Base-by-base conservation (phyloP, 2,888 invertebrate species). In the Sicus ferrugineus region DNA sequence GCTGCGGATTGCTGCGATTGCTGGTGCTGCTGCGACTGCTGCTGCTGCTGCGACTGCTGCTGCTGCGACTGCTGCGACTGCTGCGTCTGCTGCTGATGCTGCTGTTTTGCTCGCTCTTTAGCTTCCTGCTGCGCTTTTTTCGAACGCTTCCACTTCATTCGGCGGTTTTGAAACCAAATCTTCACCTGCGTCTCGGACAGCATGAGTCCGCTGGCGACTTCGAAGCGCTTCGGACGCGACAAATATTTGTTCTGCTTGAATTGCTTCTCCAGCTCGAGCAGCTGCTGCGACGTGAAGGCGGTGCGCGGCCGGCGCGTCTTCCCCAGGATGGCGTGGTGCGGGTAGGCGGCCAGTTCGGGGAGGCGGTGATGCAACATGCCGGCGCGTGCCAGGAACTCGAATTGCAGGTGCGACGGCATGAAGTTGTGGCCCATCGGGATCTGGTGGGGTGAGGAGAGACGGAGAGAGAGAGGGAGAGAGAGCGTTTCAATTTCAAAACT, bases 241-340 rank as follows among this genome's bases (percentile, higher is more conserved):
- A 99, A 90, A 88, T 99, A 99, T 87, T 99, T 99, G 89, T 98
- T 99, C 89, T 97, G 96, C 72, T 96, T 91, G 88, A 99, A 99
- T 87, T 99, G 98, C 84, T 97, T 95, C 87, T 99, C 99, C 81
- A 99, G 87, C 86, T 99, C 98, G 77, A 99, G 88, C 23, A 99
- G 90, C 81, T 99, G 99, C 83, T 99, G 98, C 0, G 89, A 86
- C 1, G 98, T 99, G 88, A 99, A 99, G 1, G 99, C 98, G 0
- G 99, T 99, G 70, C 99, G 89, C 0, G 99, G 99, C 75, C 99
- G 89, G 69, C 96, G 87, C 50, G 96, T 95, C 87, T 96, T 96
- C 5, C 94, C 93, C 71, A 93, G 86, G 48, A 93, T 88, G 0
- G 95, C 93, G 84, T 95, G 94, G 16, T 92, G 92, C 5, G 85